phyloP scores from a whole-genome alignment of 2,113 vertebrate species.

The Nematolebias whitei region DNA sequence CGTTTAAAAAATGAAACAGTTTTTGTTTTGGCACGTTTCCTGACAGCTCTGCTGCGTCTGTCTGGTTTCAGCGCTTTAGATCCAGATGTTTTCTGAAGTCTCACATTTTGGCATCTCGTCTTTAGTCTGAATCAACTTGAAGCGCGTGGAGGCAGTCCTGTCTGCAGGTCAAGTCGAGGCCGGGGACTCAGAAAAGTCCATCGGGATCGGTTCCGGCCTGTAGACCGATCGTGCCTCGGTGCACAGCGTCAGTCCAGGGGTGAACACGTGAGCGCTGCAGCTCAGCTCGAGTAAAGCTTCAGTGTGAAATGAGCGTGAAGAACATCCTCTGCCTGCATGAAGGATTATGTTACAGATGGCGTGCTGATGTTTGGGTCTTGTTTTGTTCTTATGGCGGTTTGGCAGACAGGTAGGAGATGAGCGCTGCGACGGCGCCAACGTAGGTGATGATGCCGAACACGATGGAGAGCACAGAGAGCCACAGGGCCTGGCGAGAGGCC shows the following conservation, averaged over 20 bases:
- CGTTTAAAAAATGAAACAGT: not conserved
- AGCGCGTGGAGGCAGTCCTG: too few species aligned
- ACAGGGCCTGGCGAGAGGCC: conserved; percentile 85
- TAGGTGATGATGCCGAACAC: conserved; percentile 88
- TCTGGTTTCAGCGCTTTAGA: not conserved
- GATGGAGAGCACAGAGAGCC: conserved; percentile 87
- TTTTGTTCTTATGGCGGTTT: conserved; percentile 76
- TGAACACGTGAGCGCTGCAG: too few species aligned
- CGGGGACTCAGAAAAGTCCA: too few species aligned
- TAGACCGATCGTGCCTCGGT: too few species aligned
- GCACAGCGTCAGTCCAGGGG: not conserved
- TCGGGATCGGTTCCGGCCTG: too few species aligned
- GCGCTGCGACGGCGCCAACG: conserved; percentile 82
- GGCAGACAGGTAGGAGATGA: conserved; percentile 88
- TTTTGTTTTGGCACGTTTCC: conserved; percentile 47
- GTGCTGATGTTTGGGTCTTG: conserved; percentile 5
- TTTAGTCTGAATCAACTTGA: too few species aligned
- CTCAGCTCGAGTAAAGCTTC: too few species aligned
- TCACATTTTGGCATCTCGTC: too few species aligned
- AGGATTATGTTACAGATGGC: not conserved
- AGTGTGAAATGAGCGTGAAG: not conserved
- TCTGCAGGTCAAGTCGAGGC: too few species aligned
- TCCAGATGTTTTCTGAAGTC: conserved; percentile 13
- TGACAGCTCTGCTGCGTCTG: conserved; percentile 14
- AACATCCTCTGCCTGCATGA: too few species aligned